Evolutionary conservation across 2,113 vertebrate genomes (phyloP).

Genomic region (Equus quagga): DNA sequence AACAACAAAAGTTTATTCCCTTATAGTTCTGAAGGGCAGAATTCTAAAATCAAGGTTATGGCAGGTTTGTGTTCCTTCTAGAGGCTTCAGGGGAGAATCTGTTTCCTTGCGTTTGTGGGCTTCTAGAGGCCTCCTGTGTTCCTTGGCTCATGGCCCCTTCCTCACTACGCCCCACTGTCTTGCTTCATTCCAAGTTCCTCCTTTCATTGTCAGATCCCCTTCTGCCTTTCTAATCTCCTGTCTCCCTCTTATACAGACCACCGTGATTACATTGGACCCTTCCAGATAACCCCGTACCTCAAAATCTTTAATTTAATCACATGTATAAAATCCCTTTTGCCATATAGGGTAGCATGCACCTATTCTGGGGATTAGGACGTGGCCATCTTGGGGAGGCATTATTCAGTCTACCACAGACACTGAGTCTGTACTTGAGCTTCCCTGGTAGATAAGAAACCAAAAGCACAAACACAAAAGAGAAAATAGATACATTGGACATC

Average conservation of each 20-base stretch:
- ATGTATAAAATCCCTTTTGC: background rate
- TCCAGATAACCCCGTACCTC: background rate
- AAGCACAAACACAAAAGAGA: background rate
- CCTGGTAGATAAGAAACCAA: background rate
- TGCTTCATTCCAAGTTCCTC: background rate
- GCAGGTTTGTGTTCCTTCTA: background rate
- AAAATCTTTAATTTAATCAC: background rate
- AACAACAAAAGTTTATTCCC: background rate
- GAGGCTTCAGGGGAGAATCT: background rate
- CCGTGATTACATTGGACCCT: background rate
- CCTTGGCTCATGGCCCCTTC: background rate
- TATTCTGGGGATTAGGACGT: background rate
- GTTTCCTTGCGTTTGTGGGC: background rate
- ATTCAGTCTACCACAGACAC: background rate
- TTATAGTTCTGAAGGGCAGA: background rate
- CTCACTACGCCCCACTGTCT: background rate
- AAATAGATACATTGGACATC: background rate
- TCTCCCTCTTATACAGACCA: background rate
- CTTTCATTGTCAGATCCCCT: background rate
- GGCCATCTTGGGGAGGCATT: background rate
- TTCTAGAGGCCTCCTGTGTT: background rate
- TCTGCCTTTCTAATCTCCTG: background rate
- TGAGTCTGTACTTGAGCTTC: background rate
- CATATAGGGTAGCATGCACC: background rate
- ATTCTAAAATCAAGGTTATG: background rate